Evolutionary conservation across 2,888 invertebrate species (phyloP), one percentile per base, ranked within the genome.

Genomic region (Lepeophtheirus nordmannii): DNA sequence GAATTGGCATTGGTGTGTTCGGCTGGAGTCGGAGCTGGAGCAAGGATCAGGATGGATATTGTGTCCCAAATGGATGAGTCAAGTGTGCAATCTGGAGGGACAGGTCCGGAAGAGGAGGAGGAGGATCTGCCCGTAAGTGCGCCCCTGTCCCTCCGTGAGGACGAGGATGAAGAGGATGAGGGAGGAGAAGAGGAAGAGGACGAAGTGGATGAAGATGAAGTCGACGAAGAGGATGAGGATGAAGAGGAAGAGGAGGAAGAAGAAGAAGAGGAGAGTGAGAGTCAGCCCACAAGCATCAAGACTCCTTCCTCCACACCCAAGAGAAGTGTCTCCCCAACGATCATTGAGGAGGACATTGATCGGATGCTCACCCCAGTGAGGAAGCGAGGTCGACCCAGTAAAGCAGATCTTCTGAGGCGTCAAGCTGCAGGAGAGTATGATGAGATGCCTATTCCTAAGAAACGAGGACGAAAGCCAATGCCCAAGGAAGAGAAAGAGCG

Each of bases 301-400:
- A 41, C 38, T 10, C 22, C 22, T 10, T 30, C 23, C 60, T 17
- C 30, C 23, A 30, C 1, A 9, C 60, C 17, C 17, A 59, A 17
- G 10, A 17, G 30, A 17, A 38, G 30, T 10, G 37, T 22, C 39
- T 62, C 41, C n/a, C 37, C 39, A 7, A 37, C 40, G 40, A 17
- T 14, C 20, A 1, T 20, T 7, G 10, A n/a, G 17, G 41, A 62
- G 14, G 62, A 38, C 11, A 38, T n/a, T 1, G 62, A 20, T 30
- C 30, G 30, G 30, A 30, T 30, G 30, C 30, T 30, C 30, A 20
- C 62, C 11, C 23, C 39, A 10, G 39, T 17, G 57, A 10, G 56
- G 39, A 65, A 65, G 10, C 65, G 65, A 10, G 65, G 65, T n/a
- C 58, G 65, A 8, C 65, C 65, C n/a, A 38, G 57, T 17, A 20